A percentile compares a stretch with the other conserved stretches of the same genome.
Evolutionary conservation across 2,888 invertebrate species (phyloP).

Genomic region (Helicoverpa assulta): DNA sequence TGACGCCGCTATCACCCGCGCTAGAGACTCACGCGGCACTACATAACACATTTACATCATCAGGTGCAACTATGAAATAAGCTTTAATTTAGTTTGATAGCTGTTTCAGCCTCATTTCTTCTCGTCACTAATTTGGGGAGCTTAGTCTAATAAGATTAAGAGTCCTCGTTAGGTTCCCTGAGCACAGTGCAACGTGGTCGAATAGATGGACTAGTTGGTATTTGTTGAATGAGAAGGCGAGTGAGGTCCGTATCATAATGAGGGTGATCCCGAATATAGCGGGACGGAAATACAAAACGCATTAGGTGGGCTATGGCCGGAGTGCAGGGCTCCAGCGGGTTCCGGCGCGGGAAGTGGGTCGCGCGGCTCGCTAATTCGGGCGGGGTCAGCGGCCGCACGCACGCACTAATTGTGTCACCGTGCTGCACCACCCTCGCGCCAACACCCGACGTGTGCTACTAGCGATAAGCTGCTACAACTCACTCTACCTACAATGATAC

Average conservation of each 20-base stretch:
- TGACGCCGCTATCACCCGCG: constrained; percentile 46
- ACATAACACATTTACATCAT: constrained; percentile 25
- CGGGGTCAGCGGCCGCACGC: constrained; percentile 78
- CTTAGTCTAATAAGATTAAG: constrained; percentile 24
- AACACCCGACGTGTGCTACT: constrained; percentile 10
- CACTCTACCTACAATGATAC: not conserved
- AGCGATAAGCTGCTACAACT: constrained; percentile 31
- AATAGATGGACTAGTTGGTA: constrained; percentile 13
- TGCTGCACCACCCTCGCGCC: constrained; percentile 48
- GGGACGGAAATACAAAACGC: constrained; percentile 35
- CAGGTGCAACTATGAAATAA: constrained; percentile 30
- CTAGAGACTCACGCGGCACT: constrained; percentile 35
- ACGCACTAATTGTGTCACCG: constrained; percentile 75
- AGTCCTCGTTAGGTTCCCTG: not conserved
- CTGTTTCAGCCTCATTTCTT: constrained; percentile 40
- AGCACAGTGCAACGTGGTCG: not conserved
- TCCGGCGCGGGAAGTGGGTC: constrained; percentile 46
- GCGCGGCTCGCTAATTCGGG: constrained; percentile 81
- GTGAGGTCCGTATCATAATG: constrained; percentile 32
- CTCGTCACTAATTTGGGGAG: constrained; percentile 29
- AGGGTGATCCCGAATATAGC: constrained; percentile 32
- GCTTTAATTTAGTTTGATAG: constrained; percentile 39
- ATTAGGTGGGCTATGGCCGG: constrained; percentile 11
- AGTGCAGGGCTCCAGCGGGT: constrained; percentile 25
- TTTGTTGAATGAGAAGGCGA: constrained; percentile 4